A percentile compares a stretch with the other conserved stretches of the same genome.
Conservation (phyloP, 30 jellyfish, hydroid and myxozoan species). For the Pseudorhiza aurosa region DNA sequence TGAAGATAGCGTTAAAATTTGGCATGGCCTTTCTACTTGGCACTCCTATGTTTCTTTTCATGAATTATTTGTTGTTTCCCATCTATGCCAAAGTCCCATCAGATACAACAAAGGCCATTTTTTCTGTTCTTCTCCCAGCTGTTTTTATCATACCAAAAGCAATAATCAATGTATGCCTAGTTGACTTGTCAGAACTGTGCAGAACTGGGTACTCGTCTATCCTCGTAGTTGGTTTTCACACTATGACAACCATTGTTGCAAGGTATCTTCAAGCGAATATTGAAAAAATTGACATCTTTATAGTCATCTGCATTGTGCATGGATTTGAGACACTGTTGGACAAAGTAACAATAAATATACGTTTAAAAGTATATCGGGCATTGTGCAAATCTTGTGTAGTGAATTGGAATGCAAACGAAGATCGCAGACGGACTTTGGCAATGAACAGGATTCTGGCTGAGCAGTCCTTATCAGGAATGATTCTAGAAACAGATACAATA, state of each 20-base stretch:
- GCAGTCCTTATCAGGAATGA: slow-evolving; percentile 52
- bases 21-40: slow-evolving; percentile 57
- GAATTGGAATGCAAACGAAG: background rate
- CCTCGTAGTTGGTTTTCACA: slow-evolving; percentile 51
- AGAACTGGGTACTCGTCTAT: slow-evolving; percentile 18
- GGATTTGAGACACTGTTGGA: slow-evolving; percentile 53
- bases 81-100: slow-evolving; percentile 25
- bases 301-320: slow-evolving; percentile 39
- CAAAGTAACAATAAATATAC: slow-evolving; percentile 19
- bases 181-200: slow-evolving; percentile 8
- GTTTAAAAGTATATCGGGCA: slow-evolving; percentile 13
- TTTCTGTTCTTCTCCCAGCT: slow-evolving; percentile 43
- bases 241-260: slow-evolving; percentile 18
- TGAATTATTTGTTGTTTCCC: slow-evolving; percentile 53
- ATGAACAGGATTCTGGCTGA: slow-evolving; percentile 64
- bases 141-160: slow-evolving; percentile 53
- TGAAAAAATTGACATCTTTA: slow-evolving; percentile 19
- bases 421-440: background rate
- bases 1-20: slow-evolving; percentile 28
- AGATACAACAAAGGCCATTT: slow-evolving; percentile 43
- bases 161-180: slow-evolving; percentile 32
- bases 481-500: slow-evolving; percentile 49
- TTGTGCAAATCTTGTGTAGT: slow-evolving; percentile 56
- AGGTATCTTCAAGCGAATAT: slow-evolving; percentile 55
- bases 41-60: slow-evolving; percentile 40